phyloP scores from a whole-genome alignment of 2,888 invertebrate species.

The Cerceris rybyensis region DNA sequence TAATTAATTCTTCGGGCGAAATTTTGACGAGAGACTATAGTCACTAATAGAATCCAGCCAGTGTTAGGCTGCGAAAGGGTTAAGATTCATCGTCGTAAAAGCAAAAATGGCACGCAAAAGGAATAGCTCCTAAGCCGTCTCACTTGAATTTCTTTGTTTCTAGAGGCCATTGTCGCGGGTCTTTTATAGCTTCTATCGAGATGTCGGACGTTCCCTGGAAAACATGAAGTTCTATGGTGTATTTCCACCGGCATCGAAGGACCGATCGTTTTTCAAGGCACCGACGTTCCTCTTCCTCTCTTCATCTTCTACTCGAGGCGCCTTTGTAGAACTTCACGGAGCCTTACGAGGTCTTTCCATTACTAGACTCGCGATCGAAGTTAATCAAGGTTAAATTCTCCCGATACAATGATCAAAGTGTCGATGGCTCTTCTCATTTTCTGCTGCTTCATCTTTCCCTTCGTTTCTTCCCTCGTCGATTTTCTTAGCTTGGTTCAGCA shows the following conservation, averaged over 20 bases:
- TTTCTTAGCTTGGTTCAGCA: too few relatives aligned
- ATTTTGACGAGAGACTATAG: too few relatives aligned
- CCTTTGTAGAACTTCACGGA: constrained; percentile 15
- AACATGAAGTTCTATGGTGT: constrained; percentile 23
- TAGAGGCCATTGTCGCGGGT: constrained; percentile 18
- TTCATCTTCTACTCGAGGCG: neutral
- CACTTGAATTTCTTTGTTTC: constrained; percentile 29
- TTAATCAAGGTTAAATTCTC: constrained; percentile 46
- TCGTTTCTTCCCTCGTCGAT: neutral
- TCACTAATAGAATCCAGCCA: too few relatives aligned
- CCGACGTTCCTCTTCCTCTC: neutral
- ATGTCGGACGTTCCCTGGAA: constrained; percentile 34
- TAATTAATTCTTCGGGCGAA: too few relatives aligned
- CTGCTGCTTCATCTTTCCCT: neutral
- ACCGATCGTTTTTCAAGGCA: constrained; percentile 14
- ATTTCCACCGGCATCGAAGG: constrained; percentile 6
- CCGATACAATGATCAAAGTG: constrained; percentile 35
- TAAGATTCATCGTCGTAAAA: neutral
- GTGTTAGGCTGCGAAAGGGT: too few relatives aligned
- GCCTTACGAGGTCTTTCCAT: neutral
- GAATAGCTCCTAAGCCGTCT: constrained; percentile 19
- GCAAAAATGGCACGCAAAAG: neutral
- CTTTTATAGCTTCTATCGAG: constrained; percentile 16
- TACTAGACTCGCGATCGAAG: constrained; percentile 33
- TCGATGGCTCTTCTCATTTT: constrained; percentile 7